phyloP scores from a whole-genome alignment of 1,140 invertebrate genomes.

The Leucophenga varia region DNA sequence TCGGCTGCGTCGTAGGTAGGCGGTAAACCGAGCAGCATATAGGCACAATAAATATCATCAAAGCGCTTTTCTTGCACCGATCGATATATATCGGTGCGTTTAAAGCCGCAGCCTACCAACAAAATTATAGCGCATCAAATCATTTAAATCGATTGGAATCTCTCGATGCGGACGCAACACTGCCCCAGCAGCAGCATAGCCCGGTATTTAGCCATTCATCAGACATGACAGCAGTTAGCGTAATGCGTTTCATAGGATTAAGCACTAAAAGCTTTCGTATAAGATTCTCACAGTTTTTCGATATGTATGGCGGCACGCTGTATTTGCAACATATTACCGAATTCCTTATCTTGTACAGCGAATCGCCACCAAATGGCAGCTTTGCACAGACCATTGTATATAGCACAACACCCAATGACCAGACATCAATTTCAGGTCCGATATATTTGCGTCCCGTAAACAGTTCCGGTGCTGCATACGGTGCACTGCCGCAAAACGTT shows the following conservation, averaged over 20 bases:
- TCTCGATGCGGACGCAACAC: constrained; percentile 96
- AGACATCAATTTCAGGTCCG: constrained; percentile 98
- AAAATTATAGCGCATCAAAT: constrained; percentile 82
- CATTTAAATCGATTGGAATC: constrained; percentile 35
- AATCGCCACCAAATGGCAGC: constrained; percentile 98
- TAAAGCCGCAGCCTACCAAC: constrained; percentile 93
- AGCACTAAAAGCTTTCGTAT: constrained; percentile 99
- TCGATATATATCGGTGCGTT: constrained; percentile 90
- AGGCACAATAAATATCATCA: constrained; percentile 96
- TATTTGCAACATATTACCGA: constrained; percentile 97
- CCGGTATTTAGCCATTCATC: constrained; percentile 99
- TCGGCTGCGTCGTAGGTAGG: too few relatives aligned
- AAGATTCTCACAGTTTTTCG: constrained; percentile 99
- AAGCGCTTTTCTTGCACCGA: constrained; percentile 94
- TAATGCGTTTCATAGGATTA: constrained; percentile 95
- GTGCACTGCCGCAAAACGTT: constrained; percentile 98
- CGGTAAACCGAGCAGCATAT: constrained; percentile 48
- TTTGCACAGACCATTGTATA: constrained; percentile 99
- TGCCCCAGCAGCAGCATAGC: constrained; percentile 92
- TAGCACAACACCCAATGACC: constrained; percentile 98
- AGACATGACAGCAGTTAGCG: constrained; percentile 95
- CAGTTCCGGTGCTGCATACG: constrained; percentile 98
- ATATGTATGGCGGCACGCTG: constrained; percentile 99
- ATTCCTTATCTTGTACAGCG: constrained; percentile 94
- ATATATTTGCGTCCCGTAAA: constrained; percentile 99